A percentile compares a stretch with the other conserved stretches of the same genome.
These are phyloP conservation scores for Panagrolaimus sp. DNA, from an alignment of 1,140 invertebrate species.

Conservation along the genomic window DNA sequence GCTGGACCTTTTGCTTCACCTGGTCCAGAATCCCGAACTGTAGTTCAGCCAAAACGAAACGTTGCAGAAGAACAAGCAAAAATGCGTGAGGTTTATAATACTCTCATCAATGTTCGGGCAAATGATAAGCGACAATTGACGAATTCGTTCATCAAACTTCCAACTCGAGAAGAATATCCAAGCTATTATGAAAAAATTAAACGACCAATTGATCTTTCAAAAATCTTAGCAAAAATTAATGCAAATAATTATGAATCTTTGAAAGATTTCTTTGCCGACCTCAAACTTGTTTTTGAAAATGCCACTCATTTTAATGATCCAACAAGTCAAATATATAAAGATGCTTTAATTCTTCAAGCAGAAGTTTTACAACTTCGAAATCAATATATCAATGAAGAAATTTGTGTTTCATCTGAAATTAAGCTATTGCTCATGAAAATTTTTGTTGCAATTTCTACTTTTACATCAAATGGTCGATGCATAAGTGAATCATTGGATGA, in stretches of 20 bases:
- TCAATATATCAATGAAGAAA: constrained; percentile 76
- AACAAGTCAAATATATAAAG: constrained; percentile 96
- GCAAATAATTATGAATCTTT: constrained; percentile 63
- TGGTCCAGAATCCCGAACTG: neutral
- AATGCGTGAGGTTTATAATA: neutral
- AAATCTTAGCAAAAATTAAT: constrained; percentile 64
- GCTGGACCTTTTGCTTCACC: neutral
- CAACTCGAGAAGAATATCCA: constrained; percentile 71
- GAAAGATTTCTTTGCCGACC: constrained; percentile 84
- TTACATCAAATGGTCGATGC: constrained; percentile 86
- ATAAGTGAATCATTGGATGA: constrained; percentile 92
- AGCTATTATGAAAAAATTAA: constrained; percentile 94
- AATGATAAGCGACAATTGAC: constrained; percentile 17
- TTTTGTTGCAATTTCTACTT: constrained; percentile 87
- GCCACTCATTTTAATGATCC: constrained; percentile 99
- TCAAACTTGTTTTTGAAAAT: constrained; percentile 96
- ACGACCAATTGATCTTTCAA: constrained; percentile 86
- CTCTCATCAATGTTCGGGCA: neutral
- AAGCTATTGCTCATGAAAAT: constrained; percentile 76
- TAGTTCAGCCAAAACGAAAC: neutral
- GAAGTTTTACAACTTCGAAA: constrained; percentile 76
- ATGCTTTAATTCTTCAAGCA: constrained; percentile 84
- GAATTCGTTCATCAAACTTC: constrained; percentile 25
- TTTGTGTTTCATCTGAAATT: constrained; percentile 58
- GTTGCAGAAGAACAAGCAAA: neutral